Evolutionary conservation across 2,113 vertebrate species (phyloP), one percentile per base, ranked within the genome.

Genomic region (Psilopsiagon aymara): DNA sequence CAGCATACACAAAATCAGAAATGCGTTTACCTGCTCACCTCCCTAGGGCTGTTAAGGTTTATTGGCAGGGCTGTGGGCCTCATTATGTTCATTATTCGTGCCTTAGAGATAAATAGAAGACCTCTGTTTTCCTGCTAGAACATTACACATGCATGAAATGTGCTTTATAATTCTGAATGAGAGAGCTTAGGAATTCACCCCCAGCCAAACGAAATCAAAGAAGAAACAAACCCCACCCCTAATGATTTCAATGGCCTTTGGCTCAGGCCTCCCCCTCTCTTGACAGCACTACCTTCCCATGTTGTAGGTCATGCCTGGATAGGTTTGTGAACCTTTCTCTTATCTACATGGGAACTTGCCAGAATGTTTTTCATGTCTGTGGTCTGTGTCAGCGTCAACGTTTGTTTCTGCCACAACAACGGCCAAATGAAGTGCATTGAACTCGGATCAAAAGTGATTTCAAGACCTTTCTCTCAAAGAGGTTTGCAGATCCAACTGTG

Each of bases 391-490:
- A 94, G 91, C 2, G 0, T 44, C 37, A 49, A 94, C 96, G 82
- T 95, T 96, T 88, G 83, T 95, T 96, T 95, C 95, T 96, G 94
- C 96, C 86, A 82, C 91, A 85, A 88, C 93, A 80, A 33, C 92
- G 69, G 96, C 88, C 94, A 96, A 96, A 95, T 85, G 91, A 95
- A 95, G 92, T 82, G 83, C 94, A 87, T 17, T 94, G 96, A 96
- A 95, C 96, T 92, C 73, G 95, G 83, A 93, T 97, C 94, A 94
- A 89, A 92, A 96, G 92, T 41, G 80, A 94, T 93, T 95, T 88
- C 94, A 86, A 89, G 92, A 97, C 92, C 83, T 77, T 94, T 91
- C 83, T 86, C 78, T 17, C 27, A 69, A 92, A 92, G 83, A 92
- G 86, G 57, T 73, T 94, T 94, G 86, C 86, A 87, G 92, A 92